Base-by-base conservation (phyloP, 2,113 vertebrate genomes). In the Sapayoa aenigma region DNA sequence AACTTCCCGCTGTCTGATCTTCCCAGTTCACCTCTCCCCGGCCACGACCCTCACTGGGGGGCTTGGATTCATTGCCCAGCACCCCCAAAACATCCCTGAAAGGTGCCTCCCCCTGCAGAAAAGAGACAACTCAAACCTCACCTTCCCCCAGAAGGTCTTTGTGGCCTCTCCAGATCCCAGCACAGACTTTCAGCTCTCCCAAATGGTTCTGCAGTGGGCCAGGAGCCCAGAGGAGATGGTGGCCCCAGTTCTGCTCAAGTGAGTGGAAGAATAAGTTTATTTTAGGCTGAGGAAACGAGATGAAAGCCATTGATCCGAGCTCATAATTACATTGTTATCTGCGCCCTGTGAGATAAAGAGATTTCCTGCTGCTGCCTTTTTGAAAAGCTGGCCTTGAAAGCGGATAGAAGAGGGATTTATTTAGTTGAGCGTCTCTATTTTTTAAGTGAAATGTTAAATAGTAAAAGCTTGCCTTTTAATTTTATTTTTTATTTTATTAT, bases 321-420 rank as follows among this genome's bases (percentile, higher is more conserved):
- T 86, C 76, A 35, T 90, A 68, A 95, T 90, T 89, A 87, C 94
- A 73, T 90, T 33, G 55, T 93, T 95, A 90, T 69, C 73, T 72
- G 71, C 53, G 87, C 78, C 84, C 83, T 49, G n/a, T 2, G 6
- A 96, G 93, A 88, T 77, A 87, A 94, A 95, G 87, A 80, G 94
- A 91, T 91, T 79, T 69, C 87, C 74, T 39, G 78, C 76, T 63
- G 85, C 58, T 81, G 92, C 68, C 82, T 94, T 58, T 93, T 88
- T 69, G 93, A 75, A 87, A 89, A 94, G 90, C 80, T 22, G n/a
- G 37, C 50, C 71, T 90, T 14, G 2, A 52, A 89, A 89, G 80
- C 3, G 3, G 89, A 72, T 73, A 50, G 72, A 79, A 62, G 22
- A 56, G 37, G 81, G 88, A 89, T 87, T 92, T 91, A 60, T 68